Conservation (phyloP, 2,113 vertebrate genomes). For the Indri indri region DNA sequence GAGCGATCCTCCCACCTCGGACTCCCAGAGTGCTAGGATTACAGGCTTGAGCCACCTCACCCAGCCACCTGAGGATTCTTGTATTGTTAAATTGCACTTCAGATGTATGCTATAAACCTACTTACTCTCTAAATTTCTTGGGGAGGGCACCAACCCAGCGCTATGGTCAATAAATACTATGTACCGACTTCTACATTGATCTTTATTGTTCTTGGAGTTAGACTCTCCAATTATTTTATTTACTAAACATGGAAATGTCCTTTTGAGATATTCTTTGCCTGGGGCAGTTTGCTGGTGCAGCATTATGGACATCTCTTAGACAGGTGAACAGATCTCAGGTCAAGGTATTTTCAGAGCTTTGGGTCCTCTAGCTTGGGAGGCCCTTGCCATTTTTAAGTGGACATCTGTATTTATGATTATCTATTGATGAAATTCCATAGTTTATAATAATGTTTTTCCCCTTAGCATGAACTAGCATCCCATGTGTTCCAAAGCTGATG, state of each 20-base stretch:
- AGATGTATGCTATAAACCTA: neutral
- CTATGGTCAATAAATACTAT: neutral
- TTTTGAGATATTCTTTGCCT: neutral
- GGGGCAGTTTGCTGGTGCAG: neutral
- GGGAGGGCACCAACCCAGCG: neutral
- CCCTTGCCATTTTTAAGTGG: neutral
- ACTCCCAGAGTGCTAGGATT: too few species aligned
- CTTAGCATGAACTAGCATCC: neutral
- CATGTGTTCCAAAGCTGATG: neutral
- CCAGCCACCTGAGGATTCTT: neutral
- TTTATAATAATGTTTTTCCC: neutral
- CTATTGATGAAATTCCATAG: neutral
- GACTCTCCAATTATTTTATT: neutral
- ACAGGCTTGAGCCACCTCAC: too few species aligned
- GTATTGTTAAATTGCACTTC: neutral
- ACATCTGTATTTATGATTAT: neutral
- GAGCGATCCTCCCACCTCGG: too few species aligned
- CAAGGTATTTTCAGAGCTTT: neutral
- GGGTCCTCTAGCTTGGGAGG: neutral
- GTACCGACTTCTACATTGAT: neutral
- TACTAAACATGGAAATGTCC: neutral
- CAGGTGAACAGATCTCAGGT: neutral
- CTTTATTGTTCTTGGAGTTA: neutral
- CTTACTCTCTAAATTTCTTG: neutral
- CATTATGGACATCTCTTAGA: neutral